Percentiles rank a stretch among this genome's conserved stretches.
Conservation (phyloP, 2,797 vertebrate species). For the Anolis apletophallus region DNA sequence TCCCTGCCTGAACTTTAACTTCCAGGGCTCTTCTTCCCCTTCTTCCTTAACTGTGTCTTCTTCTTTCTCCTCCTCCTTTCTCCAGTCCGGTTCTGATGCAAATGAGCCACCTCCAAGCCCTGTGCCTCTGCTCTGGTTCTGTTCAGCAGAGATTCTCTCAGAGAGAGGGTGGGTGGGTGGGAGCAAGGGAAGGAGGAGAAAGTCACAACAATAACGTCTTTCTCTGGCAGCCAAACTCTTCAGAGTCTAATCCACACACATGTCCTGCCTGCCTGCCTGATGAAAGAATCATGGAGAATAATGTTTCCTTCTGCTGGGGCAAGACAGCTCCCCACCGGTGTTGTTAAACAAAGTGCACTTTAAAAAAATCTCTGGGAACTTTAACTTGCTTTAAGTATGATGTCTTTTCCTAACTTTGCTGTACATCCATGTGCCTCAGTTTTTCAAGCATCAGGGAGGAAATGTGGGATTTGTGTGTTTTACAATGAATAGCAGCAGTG, state of each 20-base stretch:
- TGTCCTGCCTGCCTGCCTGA: conserved; percentile 35
- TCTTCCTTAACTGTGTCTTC: conserved; percentile 54
- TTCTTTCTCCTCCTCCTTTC: conserved; percentile 62
- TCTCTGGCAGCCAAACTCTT: conserved; percentile 79
- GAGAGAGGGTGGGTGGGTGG: conserved; percentile 69
- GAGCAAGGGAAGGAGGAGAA: conserved; percentile 64
- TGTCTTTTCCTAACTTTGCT: background rate
- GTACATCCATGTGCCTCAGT: background rate
- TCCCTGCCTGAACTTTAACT: conserved; percentile 61
- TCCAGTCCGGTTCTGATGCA: conserved; percentile 56
- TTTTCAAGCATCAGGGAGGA: background rate
- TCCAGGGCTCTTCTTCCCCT: conserved; percentile 60
- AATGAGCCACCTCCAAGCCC: conserved; percentile 58
- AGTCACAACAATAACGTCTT: conserved; percentile 81
- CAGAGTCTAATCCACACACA: conserved; percentile 66
- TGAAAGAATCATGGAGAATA: conserved; percentile 69
- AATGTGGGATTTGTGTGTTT: background rate
- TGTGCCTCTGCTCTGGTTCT: conserved; percentile 67
- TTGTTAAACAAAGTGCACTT: conserved; percentile 72
- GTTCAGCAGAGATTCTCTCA: conserved; percentile 65
- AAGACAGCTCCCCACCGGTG: conserved; percentile 54
- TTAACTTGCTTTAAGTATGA: conserved; percentile 2
- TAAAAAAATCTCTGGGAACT: background rate
- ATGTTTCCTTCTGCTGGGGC: conserved; percentile 70
- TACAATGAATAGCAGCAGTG: background rate